Percentiles rank a stretch among this genome's conserved stretches.
phyloP scores from a whole-genome alignment of 2,113 vertebrate genomes.

The Hystrix brachyura region DNA sequence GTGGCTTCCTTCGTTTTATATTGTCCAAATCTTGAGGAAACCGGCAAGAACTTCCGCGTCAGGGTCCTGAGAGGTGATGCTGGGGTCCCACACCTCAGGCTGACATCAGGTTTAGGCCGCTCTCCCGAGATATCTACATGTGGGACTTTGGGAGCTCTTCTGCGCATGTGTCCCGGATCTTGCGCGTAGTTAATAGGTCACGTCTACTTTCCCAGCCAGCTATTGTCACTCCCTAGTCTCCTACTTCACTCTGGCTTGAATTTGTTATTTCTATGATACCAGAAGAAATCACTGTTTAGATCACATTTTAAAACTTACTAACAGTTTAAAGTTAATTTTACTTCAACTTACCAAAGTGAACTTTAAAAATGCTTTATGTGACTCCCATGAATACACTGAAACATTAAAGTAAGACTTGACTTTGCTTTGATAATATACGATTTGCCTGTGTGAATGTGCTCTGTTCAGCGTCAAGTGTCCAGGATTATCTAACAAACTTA shows the following conservation, averaged over 20 bases:
- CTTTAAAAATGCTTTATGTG: neutral
- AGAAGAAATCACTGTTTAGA: neutral
- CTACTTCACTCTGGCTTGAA: slow-evolving; percentile 60
- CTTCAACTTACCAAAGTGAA: slow-evolving; percentile 44
- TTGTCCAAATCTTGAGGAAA: no score
- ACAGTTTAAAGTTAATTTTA: slow-evolving; percentile 34
- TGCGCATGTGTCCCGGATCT: no score
- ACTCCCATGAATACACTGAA: neutral
- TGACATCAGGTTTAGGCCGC: no score
- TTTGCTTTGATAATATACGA: neutral
- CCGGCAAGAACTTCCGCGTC: no score
- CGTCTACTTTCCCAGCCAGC: no score
- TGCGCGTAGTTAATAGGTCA: no score
- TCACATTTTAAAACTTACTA: slow-evolving; percentile 14
- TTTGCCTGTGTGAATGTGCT: rapidly evolving
- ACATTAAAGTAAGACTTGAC: neutral
- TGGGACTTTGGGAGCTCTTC: no score
- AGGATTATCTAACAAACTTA: slow-evolving; percentile 42
- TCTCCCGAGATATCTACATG: no score
- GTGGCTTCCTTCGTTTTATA: no score
- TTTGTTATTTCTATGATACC: slow-evolving; percentile 59
- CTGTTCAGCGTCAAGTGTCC: neutral
- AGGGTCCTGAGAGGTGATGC: no score
- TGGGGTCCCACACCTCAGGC: no score
- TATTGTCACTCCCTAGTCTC: no score